A percentile compares a stretch with the other conserved stretches of the same genome.
These are phyloP conservation scores for Anthophora plumipes DNA, from an alignment of 2,888 invertebrate species.

Conservation along the genomic window DNA sequence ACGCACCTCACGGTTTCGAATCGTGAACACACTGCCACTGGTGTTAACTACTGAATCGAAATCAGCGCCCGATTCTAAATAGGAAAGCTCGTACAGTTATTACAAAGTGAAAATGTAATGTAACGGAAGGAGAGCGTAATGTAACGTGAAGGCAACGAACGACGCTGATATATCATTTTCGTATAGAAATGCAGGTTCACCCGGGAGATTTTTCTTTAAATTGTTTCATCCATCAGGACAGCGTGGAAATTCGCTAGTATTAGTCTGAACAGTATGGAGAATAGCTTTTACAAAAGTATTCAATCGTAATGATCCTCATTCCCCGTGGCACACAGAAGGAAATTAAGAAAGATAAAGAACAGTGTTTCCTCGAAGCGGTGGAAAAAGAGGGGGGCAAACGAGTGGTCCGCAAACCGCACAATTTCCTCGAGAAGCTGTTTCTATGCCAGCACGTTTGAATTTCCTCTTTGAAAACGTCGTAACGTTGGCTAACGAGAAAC, in stretches of 20 bases:
- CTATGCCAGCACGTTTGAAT: neutral
- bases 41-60: neutral
- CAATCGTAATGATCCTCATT: slow-evolving; percentile 33
- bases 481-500: slow-evolving; percentile 5
- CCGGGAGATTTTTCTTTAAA: slow-evolving; percentile 20
- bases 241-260: neutral
- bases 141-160: too few relatives aligned
- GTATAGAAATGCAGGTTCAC: too few relatives aligned
- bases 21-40: neutral
- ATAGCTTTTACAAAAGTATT: slow-evolving; percentile 8
- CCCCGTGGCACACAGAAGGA: slow-evolving; percentile 15
- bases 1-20: too few relatives aligned
- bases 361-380: too few relatives aligned
- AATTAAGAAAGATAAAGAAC: slow-evolving; percentile 16
- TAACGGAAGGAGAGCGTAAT: too few relatives aligned
- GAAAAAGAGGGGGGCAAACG: neutral
- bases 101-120: too few relatives aligned
- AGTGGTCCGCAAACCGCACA: neutral
- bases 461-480: slow-evolving; percentile 9
- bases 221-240: neutral
- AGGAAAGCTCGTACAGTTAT: too few relatives aligned
- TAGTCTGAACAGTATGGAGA: neutral
- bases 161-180: too few relatives aligned
- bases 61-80: too few relatives aligned
- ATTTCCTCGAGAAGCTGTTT: slow-evolving; percentile 25